Conservation (phyloP, 2,888 invertebrate species). For the Chrysolina oricalcia region DNA sequence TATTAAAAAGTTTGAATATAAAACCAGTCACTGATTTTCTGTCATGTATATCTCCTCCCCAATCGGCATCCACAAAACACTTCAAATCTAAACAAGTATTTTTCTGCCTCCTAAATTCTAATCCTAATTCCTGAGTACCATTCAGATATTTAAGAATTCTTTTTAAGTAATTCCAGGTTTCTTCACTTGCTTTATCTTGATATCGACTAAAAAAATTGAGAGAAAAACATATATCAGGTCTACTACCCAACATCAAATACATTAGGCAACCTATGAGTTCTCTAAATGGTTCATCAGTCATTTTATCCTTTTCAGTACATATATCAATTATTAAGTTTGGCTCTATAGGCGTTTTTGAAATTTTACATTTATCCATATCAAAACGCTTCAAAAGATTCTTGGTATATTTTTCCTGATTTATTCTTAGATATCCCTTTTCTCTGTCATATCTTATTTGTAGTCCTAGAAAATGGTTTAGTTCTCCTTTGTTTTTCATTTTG, state of each 20-base stretch:
- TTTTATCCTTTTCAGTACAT: conserved; percentile 14
- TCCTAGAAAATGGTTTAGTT: conserved; percentile 48
- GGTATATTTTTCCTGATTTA: conserved; percentile 31
- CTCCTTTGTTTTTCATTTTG: conserved; percentile 49
- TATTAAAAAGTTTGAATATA: conserved; percentile 42
- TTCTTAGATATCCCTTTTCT: conserved; percentile 31
- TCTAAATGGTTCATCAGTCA: conserved; percentile 35
- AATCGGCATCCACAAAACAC: conserved; percentile 34
- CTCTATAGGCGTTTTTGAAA: conserved; percentile 19
- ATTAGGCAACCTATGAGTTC: conserved; percentile 43
- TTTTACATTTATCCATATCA: conserved; percentile 28
- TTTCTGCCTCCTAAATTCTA: conserved; percentile 21
- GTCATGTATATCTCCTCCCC: conserved; percentile 21
- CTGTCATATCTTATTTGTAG: conserved; percentile 49
- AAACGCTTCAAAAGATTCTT: conserved; percentile 22
- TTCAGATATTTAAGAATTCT: conserved; percentile 35
- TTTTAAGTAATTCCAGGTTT: conserved; percentile 31
- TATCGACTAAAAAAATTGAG: conserved; percentile 43
- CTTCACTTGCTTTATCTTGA: conserved; percentile 39
- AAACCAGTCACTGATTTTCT: conserved; percentile 58
- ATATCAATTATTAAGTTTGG: conserved; percentile 23
- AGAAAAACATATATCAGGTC: conserved; percentile 44
- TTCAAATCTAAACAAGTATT: neutral
- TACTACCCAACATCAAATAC: conserved; percentile 44
- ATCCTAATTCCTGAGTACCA: conserved; percentile 1